These are phyloP conservation scores for Pycnomerus fuliginosus DNA, from an alignment of 2,888 invertebrate species.

Conservation along the genomic window DNA sequence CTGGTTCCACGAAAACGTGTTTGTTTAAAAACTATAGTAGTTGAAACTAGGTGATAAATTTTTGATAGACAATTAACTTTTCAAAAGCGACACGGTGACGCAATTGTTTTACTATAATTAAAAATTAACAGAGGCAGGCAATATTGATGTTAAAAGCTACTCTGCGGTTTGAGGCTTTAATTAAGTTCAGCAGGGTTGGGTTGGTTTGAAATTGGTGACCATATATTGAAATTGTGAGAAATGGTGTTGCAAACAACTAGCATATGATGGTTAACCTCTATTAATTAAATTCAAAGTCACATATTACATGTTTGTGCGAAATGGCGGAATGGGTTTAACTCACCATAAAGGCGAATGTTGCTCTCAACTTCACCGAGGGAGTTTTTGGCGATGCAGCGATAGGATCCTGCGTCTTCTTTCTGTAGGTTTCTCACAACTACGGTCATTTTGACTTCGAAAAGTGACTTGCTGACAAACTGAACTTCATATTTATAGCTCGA, in stretches of 20 bases:
- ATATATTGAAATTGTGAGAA: neutral
- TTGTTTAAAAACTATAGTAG: too few relatives aligned
- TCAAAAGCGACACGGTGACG: too few relatives aligned
- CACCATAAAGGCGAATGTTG: conserved; percentile 83
- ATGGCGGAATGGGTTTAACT: too few relatives aligned
- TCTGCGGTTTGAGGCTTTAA: conserved; percentile 4
- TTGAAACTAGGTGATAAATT: too few relatives aligned
- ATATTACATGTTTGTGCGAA: conserved; percentile 9
- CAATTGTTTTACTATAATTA: too few relatives aligned
- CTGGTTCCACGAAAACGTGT: too few relatives aligned
- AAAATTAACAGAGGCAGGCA: too few relatives aligned
- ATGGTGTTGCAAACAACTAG: conserved; percentile 12
- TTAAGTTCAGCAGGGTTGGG: conserved; percentile 9
- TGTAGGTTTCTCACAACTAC: conserved; percentile 75
- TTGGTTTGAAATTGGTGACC: conserved; percentile 12
- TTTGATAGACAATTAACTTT: too few relatives aligned
- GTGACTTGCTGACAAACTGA: conserved; percentile 66
- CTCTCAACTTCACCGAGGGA: conserved; percentile 86
- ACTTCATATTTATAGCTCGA: conserved; percentile 79
- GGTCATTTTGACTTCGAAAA: conserved; percentile 81
- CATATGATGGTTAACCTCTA: conserved; percentile 16
- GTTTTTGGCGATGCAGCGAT: conserved; percentile 84
- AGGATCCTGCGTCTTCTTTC: conserved; percentile 75
- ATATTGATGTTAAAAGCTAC: too few relatives aligned
- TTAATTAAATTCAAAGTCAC: conserved; percentile 19